Percentiles rank a stretch among this genome's conserved stretches.
These are phyloP conservation scores for Anoura caudifer DNA, from an alignment of 2,113 vertebrate genomes.

Conservation along the genomic window DNA sequence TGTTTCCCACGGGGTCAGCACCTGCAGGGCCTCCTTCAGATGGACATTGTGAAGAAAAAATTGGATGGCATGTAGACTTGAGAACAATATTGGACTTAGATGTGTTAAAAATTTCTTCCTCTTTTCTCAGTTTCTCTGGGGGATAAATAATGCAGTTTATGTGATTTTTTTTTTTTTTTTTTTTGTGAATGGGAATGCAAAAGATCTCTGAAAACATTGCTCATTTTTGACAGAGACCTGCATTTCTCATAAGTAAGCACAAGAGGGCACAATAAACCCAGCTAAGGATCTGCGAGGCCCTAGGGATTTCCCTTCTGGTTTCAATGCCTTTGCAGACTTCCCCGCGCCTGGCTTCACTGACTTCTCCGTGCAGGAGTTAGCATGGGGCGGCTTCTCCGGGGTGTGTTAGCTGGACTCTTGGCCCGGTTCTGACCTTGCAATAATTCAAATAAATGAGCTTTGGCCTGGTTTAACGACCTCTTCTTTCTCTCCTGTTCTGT, in stretches of 20 bases:
- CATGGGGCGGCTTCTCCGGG: background rate
- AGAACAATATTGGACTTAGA: background rate
- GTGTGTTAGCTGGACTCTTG: background rate
- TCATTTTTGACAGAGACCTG: background rate
- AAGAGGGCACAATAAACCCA: slow-evolving; percentile 44
- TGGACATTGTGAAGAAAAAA: background rate
- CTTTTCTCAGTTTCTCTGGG: background rate
- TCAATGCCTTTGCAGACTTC: background rate
- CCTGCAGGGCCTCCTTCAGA: background rate
- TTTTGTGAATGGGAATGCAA: background rate
- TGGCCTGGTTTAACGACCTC: background rate
- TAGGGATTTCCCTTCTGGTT: background rate
- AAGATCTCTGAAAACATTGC: background rate
- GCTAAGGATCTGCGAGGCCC: background rate
- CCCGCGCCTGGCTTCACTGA: background rate
- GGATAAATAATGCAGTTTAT: background rate
- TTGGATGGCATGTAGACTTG: background rate
- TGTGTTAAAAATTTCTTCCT: background rate
- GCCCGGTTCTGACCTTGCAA: background rate
- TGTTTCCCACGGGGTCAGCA: background rate
- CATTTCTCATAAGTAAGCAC: background rate
- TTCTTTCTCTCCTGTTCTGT: background rate
- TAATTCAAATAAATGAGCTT: background rate
- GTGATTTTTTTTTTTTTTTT: too few relatives aligned
- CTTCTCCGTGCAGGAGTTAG: background rate